Percentiles rank a stretch among this genome's conserved stretches.
Conservation (phyloP, 2,888 invertebrate species). For the Alloplasta piceator region DNA sequence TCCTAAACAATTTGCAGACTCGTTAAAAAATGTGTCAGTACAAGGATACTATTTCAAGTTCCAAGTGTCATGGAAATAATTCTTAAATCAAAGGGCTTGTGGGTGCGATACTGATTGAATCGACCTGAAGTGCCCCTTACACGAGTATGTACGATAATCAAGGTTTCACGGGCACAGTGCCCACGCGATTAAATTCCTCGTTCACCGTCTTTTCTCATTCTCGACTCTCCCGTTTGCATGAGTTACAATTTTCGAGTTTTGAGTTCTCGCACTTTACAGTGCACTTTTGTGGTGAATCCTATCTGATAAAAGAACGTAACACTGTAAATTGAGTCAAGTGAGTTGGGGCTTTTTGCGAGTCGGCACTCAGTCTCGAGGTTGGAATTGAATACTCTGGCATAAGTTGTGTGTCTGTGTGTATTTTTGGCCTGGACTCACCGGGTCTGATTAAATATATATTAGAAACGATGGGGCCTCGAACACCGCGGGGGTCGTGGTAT, state of each 20-base stretch:
- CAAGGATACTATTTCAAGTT: too few relatives aligned
- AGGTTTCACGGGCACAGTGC: slow-evolving; percentile 41
- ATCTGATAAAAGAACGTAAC: background rate
- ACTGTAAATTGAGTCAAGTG: background rate
- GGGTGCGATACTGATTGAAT: background rate
- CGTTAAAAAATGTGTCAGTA: too few relatives aligned
- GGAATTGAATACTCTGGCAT: slow-evolving; percentile 25
- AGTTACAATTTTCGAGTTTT: background rate
- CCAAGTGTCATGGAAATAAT: too few relatives aligned
- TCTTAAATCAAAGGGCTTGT: too few relatives aligned
- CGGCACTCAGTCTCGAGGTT: slow-evolving; percentile 13
- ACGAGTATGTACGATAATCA: slow-evolving; percentile 29
- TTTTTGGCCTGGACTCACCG: slow-evolving; percentile 71
- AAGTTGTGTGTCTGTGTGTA: slow-evolving; percentile 35
- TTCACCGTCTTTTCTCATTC: slow-evolving; percentile 65
- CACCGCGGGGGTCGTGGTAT: slow-evolving; percentile 81
- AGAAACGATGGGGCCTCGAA: slow-evolving; percentile 72
- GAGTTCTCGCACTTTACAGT: too few relatives aligned
- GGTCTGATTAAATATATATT: slow-evolving; percentile 82
- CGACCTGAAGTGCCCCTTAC: background rate
- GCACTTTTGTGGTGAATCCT: too few relatives aligned
- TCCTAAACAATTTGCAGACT: too few relatives aligned
- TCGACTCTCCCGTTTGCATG: slow-evolving; percentile 12
- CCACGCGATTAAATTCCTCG: slow-evolving; percentile 68
- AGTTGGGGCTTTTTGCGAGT: too few relatives aligned